A percentile compares a stretch with the other conserved stretches of the same genome.
Evolutionary conservation across 2,113 vertebrate species (phyloP).

Genomic region (rat (Rattus norvegicus)): GRCr8 NC_086021.1:150242501-150243000

Average conservation of each 20-base stretch:
- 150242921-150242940: too few relatives aligned
- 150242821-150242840: too few relatives aligned
- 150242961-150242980: neutral
- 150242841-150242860: neutral
- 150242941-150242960: neutral
- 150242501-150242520: neutral
- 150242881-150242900: neutral
- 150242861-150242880: neutral
- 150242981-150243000: neutral
- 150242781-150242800: neutral
- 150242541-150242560: neutral
- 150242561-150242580: neutral
- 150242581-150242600: neutral
- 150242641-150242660: neutral
- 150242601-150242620: neutral
- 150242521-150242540: neutral
- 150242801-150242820: neutral
- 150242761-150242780: neutral
- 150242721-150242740: too few relatives aligned
- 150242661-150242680: neutral
- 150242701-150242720: neutral
- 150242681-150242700: neutral
- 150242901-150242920: neutral
- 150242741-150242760: neutral
- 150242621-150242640: constrained; percentile 1